Evolutionary conservation across 2,888 invertebrate species (phyloP).

Genomic region (Esperia sulphurella): DNA sequence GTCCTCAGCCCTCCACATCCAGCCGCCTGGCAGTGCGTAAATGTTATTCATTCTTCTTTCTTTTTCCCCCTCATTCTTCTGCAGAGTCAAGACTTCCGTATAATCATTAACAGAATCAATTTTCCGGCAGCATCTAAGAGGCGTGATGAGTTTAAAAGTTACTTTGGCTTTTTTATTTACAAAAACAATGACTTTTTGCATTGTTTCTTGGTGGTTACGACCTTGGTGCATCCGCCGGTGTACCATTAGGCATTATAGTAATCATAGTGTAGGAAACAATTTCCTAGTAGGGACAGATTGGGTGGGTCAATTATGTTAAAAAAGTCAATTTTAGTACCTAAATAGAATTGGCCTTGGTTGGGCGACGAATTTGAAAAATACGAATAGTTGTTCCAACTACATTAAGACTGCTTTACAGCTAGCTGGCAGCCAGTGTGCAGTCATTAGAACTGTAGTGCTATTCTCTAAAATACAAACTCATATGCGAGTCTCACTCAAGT

Average conservation of each 20-base stretch:
- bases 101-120: not conserved
- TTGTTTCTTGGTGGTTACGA: constrained; percentile 9
- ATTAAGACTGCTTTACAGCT: too few relatives aligned
- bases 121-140: not conserved
- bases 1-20: too few relatives aligned
- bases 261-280: constrained; percentile 9
- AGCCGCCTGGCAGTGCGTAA: too few relatives aligned
- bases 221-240: constrained; percentile 25
- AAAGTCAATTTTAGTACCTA: not conserved
- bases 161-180: constrained; percentile 2
- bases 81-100: not conserved
- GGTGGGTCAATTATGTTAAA: not conserved
- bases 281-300: constrained; percentile 7
- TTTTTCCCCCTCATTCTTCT: too few relatives aligned
- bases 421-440: too few relatives aligned
- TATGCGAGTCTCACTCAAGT: too few relatives aligned
- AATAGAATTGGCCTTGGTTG: not conserved
- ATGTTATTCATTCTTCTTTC: too few relatives aligned
- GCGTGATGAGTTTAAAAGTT: constrained; percentile 6
- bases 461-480: too few relatives aligned
- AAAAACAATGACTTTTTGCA: not conserved
- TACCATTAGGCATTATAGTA: constrained; percentile 7
- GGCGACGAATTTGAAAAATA: too few relatives aligned
- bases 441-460: too few relatives aligned
- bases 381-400: too few relatives aligned